Percentiles rank a stretch among this genome's conserved stretches.
phyloP scores from a whole-genome alignment of 1,140 invertebrate species.

The Macrostomum lignano region DNA sequence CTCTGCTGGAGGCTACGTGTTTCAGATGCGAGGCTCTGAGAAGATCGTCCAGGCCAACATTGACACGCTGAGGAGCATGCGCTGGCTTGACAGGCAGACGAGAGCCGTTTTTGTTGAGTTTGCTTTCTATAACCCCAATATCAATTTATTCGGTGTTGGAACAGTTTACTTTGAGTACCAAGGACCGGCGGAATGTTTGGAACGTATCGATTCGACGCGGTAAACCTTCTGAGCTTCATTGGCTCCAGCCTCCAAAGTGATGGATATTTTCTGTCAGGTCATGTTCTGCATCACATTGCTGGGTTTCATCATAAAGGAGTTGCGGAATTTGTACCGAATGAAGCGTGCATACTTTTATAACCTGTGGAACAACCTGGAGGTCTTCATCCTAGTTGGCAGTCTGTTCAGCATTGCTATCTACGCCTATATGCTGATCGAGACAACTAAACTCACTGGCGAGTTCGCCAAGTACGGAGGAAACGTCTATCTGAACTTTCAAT shows the following conservation, averaged over 20 bases:
- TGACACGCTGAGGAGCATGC: constrained; percentile 16
- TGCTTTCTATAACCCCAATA: constrained; percentile 32
- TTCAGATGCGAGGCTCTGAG: constrained; percentile 25
- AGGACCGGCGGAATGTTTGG: constrained; percentile 30
- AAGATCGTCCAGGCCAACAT: constrained; percentile 18
- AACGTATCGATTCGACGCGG: constrained; percentile 30
- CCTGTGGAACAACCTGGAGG: constrained; percentile 30
- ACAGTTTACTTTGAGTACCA: constrained; percentile 30
- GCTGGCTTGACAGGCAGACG: constrained; percentile 33
- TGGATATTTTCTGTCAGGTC: constrained; percentile 17
- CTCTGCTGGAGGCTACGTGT: constrained; percentile 34
- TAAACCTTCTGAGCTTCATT: constrained; percentile 18
- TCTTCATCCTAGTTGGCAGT: constrained; percentile 22
- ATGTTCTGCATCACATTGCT: constrained; percentile 24
- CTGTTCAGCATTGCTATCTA: constrained; percentile 23
- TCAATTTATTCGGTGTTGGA: constrained; percentile 30
- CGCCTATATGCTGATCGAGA: constrained; percentile 21
- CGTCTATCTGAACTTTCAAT: constrained; percentile 31
- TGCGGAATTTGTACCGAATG: constrained; percentile 12
- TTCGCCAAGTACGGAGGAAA: constrained; percentile 30
- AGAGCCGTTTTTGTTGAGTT: constrained; percentile 34
- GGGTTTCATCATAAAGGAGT: constrained; percentile 29
- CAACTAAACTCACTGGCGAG: constrained; percentile 15
- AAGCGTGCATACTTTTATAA: constrained; percentile 17
- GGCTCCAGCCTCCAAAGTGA: constrained; percentile 11